phyloP scores from a whole-genome alignment of 2,113 vertebrate genomes.

The Nestor notabilis region DNA sequence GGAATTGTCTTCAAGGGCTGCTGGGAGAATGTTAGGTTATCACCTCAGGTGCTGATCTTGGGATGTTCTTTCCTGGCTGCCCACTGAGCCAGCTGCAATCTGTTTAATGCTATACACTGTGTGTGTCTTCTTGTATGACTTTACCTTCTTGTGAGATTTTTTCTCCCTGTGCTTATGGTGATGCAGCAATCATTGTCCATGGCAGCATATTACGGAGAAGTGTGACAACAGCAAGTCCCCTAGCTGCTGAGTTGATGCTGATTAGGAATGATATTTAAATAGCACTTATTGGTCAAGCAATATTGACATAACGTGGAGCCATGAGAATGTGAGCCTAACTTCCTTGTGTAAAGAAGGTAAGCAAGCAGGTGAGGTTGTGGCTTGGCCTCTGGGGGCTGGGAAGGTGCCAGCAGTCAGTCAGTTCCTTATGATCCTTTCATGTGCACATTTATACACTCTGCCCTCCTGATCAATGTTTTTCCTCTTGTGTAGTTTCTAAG shows the following conservation, averaged over 20 bases:
- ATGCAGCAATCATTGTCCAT: not conserved
- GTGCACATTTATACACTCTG: not conserved
- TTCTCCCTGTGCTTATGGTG: not conserved
- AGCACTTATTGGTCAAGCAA: not conserved
- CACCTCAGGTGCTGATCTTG: not conserved
- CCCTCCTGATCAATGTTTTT: not conserved
- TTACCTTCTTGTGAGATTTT: not conserved
- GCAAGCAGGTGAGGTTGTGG: not conserved
- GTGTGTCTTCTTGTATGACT: not conserved
- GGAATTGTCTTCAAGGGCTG: not conserved
- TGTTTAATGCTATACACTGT: not conserved
- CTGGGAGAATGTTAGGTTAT: not conserved
- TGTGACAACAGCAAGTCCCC: not conserved
- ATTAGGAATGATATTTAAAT: not conserved
- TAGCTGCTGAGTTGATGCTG: not conserved
- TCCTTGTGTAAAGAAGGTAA: not conserved
- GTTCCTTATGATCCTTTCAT: not conserved
- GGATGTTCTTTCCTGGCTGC: not conserved
- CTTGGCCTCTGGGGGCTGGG: not conserved
- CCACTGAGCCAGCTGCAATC: not conserved
- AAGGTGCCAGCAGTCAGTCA: not conserved
- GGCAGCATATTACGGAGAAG: not conserved
- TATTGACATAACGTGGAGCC: not conserved
- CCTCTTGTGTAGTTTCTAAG: not conserved
- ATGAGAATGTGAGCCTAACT: not conserved